A percentile compares a stretch with the other conserved stretches of the same genome.
phyloP scores from a whole-genome alignment of 2,113 vertebrate species.

The Eleginops maclovinus region DNA sequence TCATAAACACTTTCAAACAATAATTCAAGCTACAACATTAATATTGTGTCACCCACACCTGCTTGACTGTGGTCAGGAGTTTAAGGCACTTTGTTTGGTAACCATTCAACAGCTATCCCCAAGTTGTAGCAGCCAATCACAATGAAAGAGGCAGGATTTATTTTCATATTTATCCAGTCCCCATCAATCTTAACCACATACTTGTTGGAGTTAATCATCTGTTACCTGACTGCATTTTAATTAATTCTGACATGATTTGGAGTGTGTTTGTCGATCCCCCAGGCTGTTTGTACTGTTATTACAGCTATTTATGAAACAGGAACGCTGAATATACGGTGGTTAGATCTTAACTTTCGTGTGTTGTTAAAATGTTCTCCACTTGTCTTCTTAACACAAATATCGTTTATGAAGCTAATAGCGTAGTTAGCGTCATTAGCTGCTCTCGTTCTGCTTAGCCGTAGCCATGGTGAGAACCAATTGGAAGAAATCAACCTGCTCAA shows the following conservation, averaged over 20 bases:
- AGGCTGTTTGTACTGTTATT: too few relatives aligned
- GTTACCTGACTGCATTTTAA: neutral
- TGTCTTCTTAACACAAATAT: too few relatives aligned
- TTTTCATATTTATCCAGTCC: neutral
- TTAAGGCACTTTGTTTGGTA: constrained; percentile 38
- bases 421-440: too few relatives aligned
- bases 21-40: constrained; percentile 41
- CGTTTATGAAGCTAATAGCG: too few relatives aligned
- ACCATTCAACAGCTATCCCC: constrained; percentile 25
- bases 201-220: constrained; percentile 10
- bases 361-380: neutral
- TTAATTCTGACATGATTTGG: neutral
- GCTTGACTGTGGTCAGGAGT: constrained; percentile 39
- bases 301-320: neutral
- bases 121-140: constrained; percentile 30
- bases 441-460: too few relatives aligned
- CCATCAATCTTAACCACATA: neutral
- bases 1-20: constrained; percentile 35
- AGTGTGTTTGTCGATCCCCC: neutral
- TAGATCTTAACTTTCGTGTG: neutral
- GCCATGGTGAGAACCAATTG: too few relatives aligned
- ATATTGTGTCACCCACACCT: constrained; percentile 33
- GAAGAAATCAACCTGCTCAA: too few relatives aligned
- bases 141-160: constrained; percentile 25
- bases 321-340: neutral